Percentiles rank a stretch among this genome's conserved stretches.
phyloP scores from a whole-genome alignment of 2,888 invertebrate species.

The Dorcus parallelipipedus region DNA sequence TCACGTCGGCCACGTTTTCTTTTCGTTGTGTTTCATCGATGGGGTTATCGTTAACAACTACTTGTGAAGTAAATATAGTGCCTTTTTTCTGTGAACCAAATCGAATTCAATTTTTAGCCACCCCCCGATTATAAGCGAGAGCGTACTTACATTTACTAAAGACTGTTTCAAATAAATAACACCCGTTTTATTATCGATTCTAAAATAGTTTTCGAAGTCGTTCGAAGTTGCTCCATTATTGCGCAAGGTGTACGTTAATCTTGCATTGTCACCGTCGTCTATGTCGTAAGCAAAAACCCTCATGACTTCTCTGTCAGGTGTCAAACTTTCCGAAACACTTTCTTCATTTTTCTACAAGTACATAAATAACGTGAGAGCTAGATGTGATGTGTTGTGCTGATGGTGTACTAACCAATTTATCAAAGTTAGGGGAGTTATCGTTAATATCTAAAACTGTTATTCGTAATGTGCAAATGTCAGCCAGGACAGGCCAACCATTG shows the following conservation, averaged over 20 bases:
- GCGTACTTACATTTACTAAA: conserved; percentile 32
- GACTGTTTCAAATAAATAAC: conserved; percentile 58
- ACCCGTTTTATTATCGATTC: conserved; percentile 77
- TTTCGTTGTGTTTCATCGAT: conserved; percentile 61
- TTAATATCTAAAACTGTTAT: conserved; percentile 89
- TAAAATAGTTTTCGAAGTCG: conserved; percentile 65
- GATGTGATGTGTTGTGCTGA: background rate
- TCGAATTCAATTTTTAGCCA: background rate
- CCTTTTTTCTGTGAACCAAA: conserved; percentile 53
- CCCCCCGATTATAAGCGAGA: background rate
- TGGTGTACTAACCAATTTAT: conserved; percentile 64
- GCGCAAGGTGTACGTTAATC: conserved; percentile 67
- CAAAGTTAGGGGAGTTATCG: conserved; percentile 82
- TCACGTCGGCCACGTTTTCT: conserved; percentile 71
- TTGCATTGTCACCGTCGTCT: conserved; percentile 88
- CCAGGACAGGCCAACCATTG: conserved; percentile 84
- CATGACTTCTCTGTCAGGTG: conserved; percentile 73
- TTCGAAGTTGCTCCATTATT: conserved; percentile 47
- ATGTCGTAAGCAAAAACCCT: conserved; percentile 89
- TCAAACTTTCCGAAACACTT: conserved; percentile 78
- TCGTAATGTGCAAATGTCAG: conserved; percentile 91
- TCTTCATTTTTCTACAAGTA: conserved; percentile 60
- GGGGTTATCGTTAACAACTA: conserved; percentile 78
- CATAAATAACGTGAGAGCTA: background rate
- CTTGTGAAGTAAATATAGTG: conserved; percentile 66